Evolutionary conservation across 2,113 vertebrate genomes (phyloP), one percentile per base, ranked within the genome.

Genomic region (Muntiacus reevesi): DNA sequence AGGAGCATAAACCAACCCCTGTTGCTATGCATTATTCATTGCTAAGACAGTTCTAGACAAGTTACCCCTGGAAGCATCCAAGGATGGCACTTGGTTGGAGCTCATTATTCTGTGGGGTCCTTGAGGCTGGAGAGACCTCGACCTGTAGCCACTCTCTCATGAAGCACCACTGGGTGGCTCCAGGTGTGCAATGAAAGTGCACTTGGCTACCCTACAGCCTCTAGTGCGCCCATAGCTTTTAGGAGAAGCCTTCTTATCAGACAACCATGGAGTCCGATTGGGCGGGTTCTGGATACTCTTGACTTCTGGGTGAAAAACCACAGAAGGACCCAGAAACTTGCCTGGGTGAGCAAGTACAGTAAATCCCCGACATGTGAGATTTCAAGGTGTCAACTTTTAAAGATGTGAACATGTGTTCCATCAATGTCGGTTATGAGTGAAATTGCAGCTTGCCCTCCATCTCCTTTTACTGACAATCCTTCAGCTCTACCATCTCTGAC

Each of bases 221-320:
- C 12, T 14, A 25, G 36, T 7, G 19, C 7, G 2, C 40, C 83
- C 57, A 36, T 0, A 0, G 36, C 21, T 45, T 43, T 2, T 54
- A 47, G 17, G 7, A 55, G 55, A 89, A 89, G 36, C 52, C 40
- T 7, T 33, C 36, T 3, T 4, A 17, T 60, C 33, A 14, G 23
- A 57, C 28, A 40, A 16, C 10, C 3, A 0, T 33, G 5, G 16
- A 7, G 28, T 52, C 50, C 11, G 1, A 4, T 1, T 9, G 59
- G 40, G 47, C 2, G 11, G 25, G 27, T 94, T 67, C 88, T 94
- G 71, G 84, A 89, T 15, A 25, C 45, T 89, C 28, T 33, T 23
- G 16, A 19, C 10, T 95, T 33, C 33, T 81, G 15, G 28, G 8
- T 33, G 12, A 86, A 74, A 91, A 83, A 82, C 13, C 19, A 78